Base-by-base conservation (phyloP, 2,113 vertebrate genomes). In the Pelobates fuscus region DNA sequence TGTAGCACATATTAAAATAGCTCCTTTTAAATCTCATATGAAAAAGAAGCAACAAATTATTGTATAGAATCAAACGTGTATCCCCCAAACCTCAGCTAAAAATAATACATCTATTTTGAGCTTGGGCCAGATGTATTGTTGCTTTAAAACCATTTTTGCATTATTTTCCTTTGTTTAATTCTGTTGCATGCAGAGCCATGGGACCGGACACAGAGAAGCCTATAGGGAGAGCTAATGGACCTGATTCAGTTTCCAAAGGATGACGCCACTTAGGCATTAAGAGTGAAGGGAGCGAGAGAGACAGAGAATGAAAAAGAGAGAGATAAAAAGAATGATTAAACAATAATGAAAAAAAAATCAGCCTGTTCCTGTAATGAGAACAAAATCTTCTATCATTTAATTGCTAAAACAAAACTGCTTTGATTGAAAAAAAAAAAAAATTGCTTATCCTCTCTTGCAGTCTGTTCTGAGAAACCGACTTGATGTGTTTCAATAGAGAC, bases 201-300 rank as follows among this genome's bases (percentile, higher is more conserved):
- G 86, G 85, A 88, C 89, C 87, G 90, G 86, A 87, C 86, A 83
- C 83, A 70, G 84, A 72, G 88, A 85, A 89, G 86, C 84, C 91
- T 89, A 78, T 80, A 84, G 90, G 89, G 89, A 85, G 84, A 79
- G 86, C 86, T 91, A 90, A 90, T 91, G 88, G 88, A 87, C 89
- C n/a, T 87, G 85, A 83, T 85, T 86, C 89, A 72, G 82, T 91
- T 88, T 87, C 88, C 85, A 83, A 85, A 71, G 86, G 83, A 91
- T 90, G 91, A 92, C 90, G 91, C 90, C 91, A 92, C 89, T 89
- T 81, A 78, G 83, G 86, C 90, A 83, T 87, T 87, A 90, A 88
- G 86, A 87, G 85, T 23, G 73, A 46, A 52, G 68, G 57, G 18
- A 23, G 23, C 37, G 63, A 77, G 84, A 32, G 81, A 78, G 78